A percentile compares a stretch with the other conserved stretches of the same genome.
These are phyloP conservation scores for Aptenodytes forsteri DNA, from an alignment of 2,113 vertebrate genomes.

Conservation along the genomic window DNA sequence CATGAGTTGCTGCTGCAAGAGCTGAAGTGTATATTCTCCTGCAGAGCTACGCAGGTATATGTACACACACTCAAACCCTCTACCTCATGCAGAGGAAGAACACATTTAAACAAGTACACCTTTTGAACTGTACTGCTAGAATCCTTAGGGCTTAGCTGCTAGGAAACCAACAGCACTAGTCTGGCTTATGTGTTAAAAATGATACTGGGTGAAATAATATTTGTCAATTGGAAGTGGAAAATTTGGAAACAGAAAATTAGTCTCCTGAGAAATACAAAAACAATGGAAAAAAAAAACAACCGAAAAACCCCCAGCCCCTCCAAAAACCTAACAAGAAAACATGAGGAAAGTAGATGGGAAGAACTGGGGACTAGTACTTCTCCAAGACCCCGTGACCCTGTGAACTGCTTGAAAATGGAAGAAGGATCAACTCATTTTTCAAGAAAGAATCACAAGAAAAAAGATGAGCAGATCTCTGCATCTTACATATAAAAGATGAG, in stretches of 20 bases:
- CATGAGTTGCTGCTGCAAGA: neutral
- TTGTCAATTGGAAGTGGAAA: slow-evolving; percentile 1
- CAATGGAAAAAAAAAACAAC: neutral
- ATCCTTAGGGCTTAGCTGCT: neutral
- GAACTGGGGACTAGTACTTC: neutral
- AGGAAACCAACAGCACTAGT: neutral
- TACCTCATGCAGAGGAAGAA: neutral
- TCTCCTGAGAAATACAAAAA: neutral
- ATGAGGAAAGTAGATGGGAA: neutral
- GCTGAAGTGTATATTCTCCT: neutral
- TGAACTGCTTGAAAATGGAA: neutral
- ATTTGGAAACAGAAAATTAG: neutral
- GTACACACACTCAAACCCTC: neutral
- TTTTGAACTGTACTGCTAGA: neutral
- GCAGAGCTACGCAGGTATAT: neutral
- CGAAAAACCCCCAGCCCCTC: neutral
- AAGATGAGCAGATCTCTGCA: neutral
- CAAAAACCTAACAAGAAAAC: neutral
- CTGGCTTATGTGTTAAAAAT: neutral
- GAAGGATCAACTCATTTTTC: neutral
- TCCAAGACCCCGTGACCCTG: neutral
- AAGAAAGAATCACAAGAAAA: neutral
- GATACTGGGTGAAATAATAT: neutral
- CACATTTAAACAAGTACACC: neutral
- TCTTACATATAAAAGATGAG: neutral